Base-by-base conservation (phyloP, 2,113 vertebrate species). In the Casuarius casuarius region DNA sequence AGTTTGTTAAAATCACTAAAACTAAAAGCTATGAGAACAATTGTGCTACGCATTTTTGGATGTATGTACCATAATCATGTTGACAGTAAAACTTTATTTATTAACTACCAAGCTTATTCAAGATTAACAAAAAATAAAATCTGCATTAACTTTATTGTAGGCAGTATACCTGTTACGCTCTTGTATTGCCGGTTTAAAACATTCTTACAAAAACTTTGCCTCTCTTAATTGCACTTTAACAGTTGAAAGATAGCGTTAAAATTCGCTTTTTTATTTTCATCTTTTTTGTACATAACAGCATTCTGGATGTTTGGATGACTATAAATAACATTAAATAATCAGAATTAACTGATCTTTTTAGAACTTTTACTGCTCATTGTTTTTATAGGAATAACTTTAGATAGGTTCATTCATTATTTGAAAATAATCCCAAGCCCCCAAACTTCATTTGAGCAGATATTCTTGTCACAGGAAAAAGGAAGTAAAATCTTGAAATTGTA, bases 221-320 rank as follows among this genome's bases (percentile, higher is more conserved):
- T 92, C 40, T 92, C 28, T 96, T 92, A 95, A 97, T 79, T 96
- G 87, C 83, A 97, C 94, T 97, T 97, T 89, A 92, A 86, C 90
- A 79, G 91, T 96, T 94, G 73, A 94, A 97, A 96, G 56, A 61
- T 84, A 84, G 92, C 83, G 66, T 68, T 83, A 86, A 80, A 94
- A 48, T 92, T 66, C 29, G 51, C 42, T 79, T 66, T 91, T 88
- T 96, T 92, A 44, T 96, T 84, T 95, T 86, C 33, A 79, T 90
- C 71, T 6, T 26, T 89, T 97, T 93, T 94, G 89, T 96, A 96
- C 26, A 81, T 97, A 94, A 94, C 35, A 54, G 12, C 93, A 46
- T 90, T 96, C 46, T 84, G 66, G 75, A 87, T 95, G 83, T 95
- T 80, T 91, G 77, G 44, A 80, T 95, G 81, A 94, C 79, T 92